Evolutionary conservation across 2,888 invertebrate genomes (phyloP).

Genomic region (Epinotia brunnichana): DNA sequence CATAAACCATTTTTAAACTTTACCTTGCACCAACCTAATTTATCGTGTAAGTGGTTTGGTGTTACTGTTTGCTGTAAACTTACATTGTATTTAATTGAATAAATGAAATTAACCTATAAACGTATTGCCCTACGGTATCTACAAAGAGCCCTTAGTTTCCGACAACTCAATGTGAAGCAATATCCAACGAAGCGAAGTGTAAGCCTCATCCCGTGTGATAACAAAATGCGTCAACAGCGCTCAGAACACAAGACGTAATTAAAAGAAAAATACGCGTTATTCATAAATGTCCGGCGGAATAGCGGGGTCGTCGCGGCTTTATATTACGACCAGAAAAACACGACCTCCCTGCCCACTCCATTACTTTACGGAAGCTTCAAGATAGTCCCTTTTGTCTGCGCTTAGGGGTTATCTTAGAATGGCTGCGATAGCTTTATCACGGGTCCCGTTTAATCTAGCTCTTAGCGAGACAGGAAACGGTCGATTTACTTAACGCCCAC

Average conservation of each 20-base stretch:
- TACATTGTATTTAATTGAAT: too few relatives aligned
- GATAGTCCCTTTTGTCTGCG: conserved; percentile 44
- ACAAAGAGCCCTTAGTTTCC: background rate
- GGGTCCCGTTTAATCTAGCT: conserved; percentile 79
- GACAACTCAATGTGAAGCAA: conserved; percentile 21
- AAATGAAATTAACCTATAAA: too few relatives aligned
- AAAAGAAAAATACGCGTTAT: conserved; percentile 83
- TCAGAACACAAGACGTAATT: conserved; percentile 71
- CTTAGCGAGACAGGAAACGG: conserved; percentile 64
- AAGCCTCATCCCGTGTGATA: conserved; percentile 45
- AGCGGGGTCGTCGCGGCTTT: conserved; percentile 70
- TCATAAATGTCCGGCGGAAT: conserved; percentile 79
- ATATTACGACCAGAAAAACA: conserved; percentile 62
- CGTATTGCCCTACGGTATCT: conserved; percentile 5
- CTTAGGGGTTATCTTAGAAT: conserved; percentile 56
- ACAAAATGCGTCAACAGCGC: conserved; percentile 64
- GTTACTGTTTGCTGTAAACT: too few relatives aligned
- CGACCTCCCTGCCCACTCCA: conserved; percentile 54
- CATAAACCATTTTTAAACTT: too few relatives aligned
- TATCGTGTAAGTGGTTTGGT: too few relatives aligned
- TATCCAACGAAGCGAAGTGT: conserved; percentile 13
- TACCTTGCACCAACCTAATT: background rate
- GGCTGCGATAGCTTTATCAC: conserved; percentile 72
- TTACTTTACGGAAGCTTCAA: conserved; percentile 46
- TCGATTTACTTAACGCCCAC: conserved; percentile 65